Evolutionary conservation across 2,113 vertebrate species (phyloP).

Genomic region (Scalopus aquaticus): DNA sequence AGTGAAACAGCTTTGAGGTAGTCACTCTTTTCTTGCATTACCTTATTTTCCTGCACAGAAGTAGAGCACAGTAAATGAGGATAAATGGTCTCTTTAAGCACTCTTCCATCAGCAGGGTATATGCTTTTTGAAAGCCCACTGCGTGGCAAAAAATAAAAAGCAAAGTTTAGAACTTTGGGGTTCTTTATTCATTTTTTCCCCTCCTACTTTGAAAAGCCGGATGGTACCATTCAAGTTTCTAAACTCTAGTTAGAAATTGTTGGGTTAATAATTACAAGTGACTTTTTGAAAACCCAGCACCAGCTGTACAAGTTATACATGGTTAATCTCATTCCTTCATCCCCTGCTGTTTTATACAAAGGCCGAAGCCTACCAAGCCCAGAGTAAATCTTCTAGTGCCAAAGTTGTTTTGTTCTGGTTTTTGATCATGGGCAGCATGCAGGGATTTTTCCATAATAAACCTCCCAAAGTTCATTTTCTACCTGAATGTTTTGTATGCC

Average conservation of each 20-base stretch:
- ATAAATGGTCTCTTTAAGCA: constrained; percentile 84
- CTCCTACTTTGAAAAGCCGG: constrained; percentile 60
- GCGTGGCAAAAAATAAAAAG: constrained; percentile 37
- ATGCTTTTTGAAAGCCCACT: constrained; percentile 86
- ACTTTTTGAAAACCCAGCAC: constrained; percentile 85
- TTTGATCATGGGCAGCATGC: constrained; percentile 87
- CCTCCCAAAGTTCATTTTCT: constrained; percentile 86
- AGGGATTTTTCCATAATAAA: constrained; percentile 87
- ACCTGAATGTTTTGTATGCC: constrained; percentile 85
- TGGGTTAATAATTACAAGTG: constrained; percentile 84
- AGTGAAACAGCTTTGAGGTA: background rate
- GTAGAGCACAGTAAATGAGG: constrained; percentile 86
- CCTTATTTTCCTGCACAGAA: constrained; percentile 81
- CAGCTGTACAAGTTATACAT: constrained; percentile 90
- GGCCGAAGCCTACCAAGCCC: constrained; percentile 82
- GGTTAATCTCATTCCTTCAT: constrained; percentile 86
- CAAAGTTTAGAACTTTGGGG: constrained; percentile 61
- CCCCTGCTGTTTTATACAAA: constrained; percentile 89
- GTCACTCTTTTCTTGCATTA: constrained; percentile 72
- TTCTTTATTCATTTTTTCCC: constrained; percentile 23
- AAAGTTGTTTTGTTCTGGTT: constrained; percentile 88
- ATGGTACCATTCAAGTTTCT: constrained; percentile 70
- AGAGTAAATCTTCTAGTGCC: constrained; percentile 85
- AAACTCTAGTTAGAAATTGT: constrained; percentile 81
- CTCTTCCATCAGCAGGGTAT: constrained; percentile 80